phyloP scores from a whole-genome alignment of 1,140 invertebrate genomes.

The Diorhabda carinulata region DNA sequence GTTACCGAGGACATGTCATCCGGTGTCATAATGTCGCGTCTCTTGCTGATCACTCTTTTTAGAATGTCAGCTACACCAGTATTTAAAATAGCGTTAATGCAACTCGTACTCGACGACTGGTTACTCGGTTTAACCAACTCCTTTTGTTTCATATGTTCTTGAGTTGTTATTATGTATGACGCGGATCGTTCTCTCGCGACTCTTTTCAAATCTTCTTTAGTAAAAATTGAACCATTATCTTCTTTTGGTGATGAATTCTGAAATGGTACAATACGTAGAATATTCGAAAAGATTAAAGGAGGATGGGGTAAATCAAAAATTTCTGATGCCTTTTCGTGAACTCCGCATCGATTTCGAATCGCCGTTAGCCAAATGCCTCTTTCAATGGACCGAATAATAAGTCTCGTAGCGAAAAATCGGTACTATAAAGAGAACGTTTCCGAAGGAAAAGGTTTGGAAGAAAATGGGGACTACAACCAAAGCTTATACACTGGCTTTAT shows the following conservation, averaged over 20 bases:
- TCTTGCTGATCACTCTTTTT: conserved; percentile 43
- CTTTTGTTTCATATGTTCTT: conserved; percentile 34
- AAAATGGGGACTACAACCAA: too few species aligned
- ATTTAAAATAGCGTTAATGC: conserved; percentile 43
- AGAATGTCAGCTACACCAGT: conserved; percentile 45
- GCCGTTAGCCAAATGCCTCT: too few species aligned
- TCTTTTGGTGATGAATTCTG: conserved; percentile 29
- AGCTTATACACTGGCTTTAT: too few species aligned
- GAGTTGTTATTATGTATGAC: conserved; percentile 35
- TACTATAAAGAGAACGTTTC: too few species aligned
- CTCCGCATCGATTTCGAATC: too few species aligned
- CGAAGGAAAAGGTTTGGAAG: too few species aligned
- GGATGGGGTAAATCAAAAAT: too few species aligned
- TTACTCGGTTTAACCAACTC: conserved; percentile 29
- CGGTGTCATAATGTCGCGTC: conserved; percentile 35
- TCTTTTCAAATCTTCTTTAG: conserved; percentile 10
- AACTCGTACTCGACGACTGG: conserved; percentile 43
- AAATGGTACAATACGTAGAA: conserved; percentile 1
- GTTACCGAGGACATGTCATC: conserved; percentile 31
- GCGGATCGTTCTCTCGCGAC: conserved; percentile 33
- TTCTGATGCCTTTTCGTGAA: too few species aligned
- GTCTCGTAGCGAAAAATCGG: too few species aligned
- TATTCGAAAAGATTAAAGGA: too few species aligned
- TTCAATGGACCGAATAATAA: too few species aligned
- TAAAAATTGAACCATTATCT: conserved; percentile 19